Percentiles rank a stretch among this genome's conserved stretches.
Conservation (phyloP, 2,113 vertebrate species). For the Chaenocephalus aceratus region DNA sequence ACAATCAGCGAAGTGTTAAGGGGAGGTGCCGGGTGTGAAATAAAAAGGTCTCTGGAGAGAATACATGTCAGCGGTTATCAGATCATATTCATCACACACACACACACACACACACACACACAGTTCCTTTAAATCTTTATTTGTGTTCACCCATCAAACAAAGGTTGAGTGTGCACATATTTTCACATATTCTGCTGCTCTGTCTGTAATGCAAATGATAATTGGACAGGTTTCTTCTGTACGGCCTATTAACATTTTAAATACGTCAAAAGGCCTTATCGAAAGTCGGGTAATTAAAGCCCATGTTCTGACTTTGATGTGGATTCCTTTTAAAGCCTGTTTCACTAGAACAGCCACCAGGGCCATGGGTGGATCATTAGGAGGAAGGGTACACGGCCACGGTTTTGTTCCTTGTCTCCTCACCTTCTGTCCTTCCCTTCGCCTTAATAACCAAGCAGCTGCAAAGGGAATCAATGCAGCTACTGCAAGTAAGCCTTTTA, state of each 20-base stretch:
- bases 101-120: conserved; percentile 17
- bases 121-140: conserved; percentile 15
- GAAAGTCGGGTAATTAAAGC: conserved; percentile 66
- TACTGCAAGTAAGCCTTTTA: too few species aligned
- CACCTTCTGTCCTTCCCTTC: conserved; percentile 23
- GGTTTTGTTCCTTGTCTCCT: conserved; percentile 34
- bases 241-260: conserved; percentile 63
- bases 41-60: conserved; percentile 78
- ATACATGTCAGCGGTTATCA: conserved; percentile 79
- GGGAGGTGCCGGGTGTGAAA: conserved; percentile 74
- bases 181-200: conserved; percentile 24
- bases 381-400: conserved; percentile 43
- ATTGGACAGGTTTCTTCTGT: conserved; percentile 68
- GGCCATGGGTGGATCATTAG: conserved; percentile 73
- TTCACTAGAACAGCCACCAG: conserved; percentile 54
- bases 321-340: conserved; percentile 65
- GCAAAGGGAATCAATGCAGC: neutral
- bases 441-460: conserved; percentile 8
- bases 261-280: conserved; percentile 54
- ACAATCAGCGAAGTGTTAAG: conserved; percentile 75
- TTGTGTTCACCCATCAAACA: conserved; percentile 16
- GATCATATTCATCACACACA: conserved; percentile 64
- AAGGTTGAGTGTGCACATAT: conserved; percentile 48
- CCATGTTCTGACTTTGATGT: conserved; percentile 62
- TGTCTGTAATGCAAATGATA: conserved; percentile 57